Percentiles rank a stretch among this genome's conserved stretches.
Evolutionary conservation across 2,113 vertebrate genomes (phyloP).

Genomic region (Connochaetes taurinus): DNA sequence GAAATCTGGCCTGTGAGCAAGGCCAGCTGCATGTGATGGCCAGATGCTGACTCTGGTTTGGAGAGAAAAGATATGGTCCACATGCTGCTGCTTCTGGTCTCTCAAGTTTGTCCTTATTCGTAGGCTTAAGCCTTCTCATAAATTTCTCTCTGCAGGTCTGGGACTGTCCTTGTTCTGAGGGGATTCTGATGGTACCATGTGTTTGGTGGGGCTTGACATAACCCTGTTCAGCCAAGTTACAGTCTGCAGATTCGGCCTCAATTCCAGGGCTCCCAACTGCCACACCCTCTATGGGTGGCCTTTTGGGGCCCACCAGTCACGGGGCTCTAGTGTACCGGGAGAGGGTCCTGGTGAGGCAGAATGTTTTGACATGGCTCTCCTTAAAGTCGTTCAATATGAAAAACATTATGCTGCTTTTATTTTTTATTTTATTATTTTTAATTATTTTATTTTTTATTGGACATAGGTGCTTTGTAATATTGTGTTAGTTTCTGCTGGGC

Average conservation of each 20-base stretch:
- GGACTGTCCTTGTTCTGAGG: not conserved
- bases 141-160: not conserved
- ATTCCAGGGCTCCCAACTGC: not conserved
- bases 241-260: not conserved
- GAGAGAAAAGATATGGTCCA: not conserved
- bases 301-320: not conserved
- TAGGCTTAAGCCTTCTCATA: not conserved
- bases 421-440: not conserved
- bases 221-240: not conserved
- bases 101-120: not conserved
- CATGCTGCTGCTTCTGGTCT: not conserved
- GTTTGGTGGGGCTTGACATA: not conserved
- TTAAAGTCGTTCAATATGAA: not conserved
- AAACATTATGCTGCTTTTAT: not conserved
- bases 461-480: not conserved
- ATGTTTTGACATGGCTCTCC: not conserved
- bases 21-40: fast-evolving
- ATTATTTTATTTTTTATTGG: not conserved
- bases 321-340: not conserved
- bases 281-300: not conserved
- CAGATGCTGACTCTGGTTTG: not conserved
- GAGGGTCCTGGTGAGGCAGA: not conserved
- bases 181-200: not conserved
- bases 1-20: not conserved
- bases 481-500: not conserved